These are phyloP conservation scores for Mastomys coucha DNA, from an alignment of 2,113 vertebrate species.

Conservation along the genomic window DNA sequence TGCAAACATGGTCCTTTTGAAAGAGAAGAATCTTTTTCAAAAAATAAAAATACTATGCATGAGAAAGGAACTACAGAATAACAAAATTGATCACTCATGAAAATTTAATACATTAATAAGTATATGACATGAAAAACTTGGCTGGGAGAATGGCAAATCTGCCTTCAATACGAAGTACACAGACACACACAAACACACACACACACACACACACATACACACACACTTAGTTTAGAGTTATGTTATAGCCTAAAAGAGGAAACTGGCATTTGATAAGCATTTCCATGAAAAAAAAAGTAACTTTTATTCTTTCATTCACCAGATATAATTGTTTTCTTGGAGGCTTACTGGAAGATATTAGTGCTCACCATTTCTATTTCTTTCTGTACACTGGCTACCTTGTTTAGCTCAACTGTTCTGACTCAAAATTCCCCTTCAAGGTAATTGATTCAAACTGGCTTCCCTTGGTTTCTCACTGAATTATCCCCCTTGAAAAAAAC, in stretches of 20 bases:
- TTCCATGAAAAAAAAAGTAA: not conserved
- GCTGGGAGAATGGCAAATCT: not conserved
- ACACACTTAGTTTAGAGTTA: not conserved
- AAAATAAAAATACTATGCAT: not conserved
- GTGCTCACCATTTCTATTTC: too few relatives aligned
- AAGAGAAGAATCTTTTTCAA: not conserved
- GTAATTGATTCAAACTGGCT: too few relatives aligned
- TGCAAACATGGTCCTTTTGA: not conserved
- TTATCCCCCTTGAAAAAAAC: too few relatives aligned
- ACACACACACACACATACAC: not conserved
- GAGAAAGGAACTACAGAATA: not conserved
- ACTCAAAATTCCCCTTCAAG: too few relatives aligned
- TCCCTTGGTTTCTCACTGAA: too few relatives aligned
- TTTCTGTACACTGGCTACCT: too few relatives aligned
- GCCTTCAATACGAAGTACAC: not conserved
- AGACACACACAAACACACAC: not conserved
- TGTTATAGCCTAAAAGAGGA: not conserved
- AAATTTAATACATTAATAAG: not conserved
- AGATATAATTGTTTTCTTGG: too few relatives aligned
- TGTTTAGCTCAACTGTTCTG: too few relatives aligned
- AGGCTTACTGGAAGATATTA: too few relatives aligned
- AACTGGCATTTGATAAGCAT: not conserved
- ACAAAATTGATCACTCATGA: not conserved
- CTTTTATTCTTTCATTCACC: too few relatives aligned
- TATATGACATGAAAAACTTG: not conserved